These are phyloP conservation scores for Garra rufa DNA, from an alignment of 2,113 vertebrate genomes.

Conservation along the genomic window DNA sequence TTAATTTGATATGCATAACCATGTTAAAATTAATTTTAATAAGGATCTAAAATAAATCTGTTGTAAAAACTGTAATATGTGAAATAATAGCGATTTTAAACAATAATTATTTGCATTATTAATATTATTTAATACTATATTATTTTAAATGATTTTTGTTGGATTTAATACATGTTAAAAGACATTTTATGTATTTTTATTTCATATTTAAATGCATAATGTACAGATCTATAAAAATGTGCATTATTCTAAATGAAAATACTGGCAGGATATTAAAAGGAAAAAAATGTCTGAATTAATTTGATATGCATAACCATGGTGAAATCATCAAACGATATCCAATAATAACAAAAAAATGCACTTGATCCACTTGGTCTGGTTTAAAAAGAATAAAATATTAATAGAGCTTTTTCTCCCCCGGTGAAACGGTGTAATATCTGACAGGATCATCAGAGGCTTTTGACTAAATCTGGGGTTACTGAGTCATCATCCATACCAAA, in stretches of 20 bases:
- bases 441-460: background rate
- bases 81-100: background rate
- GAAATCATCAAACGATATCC: slow-evolving; percentile 1
- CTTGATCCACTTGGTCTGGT: background rate
- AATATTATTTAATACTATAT: background rate
- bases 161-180: too few relatives aligned
- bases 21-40: background rate
- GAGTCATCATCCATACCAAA: background rate
- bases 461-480: background rate
- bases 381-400: background rate
- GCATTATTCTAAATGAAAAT: background rate
- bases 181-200: background rate
- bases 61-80: background rate
- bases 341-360: background rate
- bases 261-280: background rate
- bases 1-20: background rate
- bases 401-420: background rate
- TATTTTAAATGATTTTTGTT: background rate
- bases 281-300: background rate
- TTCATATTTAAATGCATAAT: background rate
- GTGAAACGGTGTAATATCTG: background rate
- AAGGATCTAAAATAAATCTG: too few relatives aligned
- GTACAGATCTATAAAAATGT: background rate
- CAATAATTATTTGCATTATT: background rate
- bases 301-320: background rate